Evolutionary conservation across 37 sponge, comb jelly and placozoan genomes (phyloP).

Genomic region (Diacarnus erythraeanus): DNA sequence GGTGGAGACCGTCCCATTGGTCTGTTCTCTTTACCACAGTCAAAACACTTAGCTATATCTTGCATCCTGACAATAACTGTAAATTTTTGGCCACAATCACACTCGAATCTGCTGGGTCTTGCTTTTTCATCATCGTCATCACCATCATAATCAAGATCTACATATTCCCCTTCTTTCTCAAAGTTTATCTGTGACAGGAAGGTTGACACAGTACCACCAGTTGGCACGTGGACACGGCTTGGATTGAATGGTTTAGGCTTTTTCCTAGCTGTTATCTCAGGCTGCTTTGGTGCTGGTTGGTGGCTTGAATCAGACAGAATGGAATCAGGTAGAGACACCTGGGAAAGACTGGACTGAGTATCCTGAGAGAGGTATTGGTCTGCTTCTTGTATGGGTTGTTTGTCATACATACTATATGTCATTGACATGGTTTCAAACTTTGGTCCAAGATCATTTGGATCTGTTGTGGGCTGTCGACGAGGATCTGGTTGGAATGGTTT

Average conservation of each 20-base stretch:
- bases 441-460: too few relatives aligned
- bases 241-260: constrained; percentile 2
- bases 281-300: background rate
- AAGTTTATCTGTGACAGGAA: background rate
- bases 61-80: background rate
- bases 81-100: background rate
- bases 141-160: background rate
- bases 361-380: too few relatives aligned
- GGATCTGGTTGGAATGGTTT: background rate
- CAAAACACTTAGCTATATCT: background rate
- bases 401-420: too few relatives aligned
- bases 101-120: constrained; percentile 3
- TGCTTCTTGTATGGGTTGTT: too few relatives aligned
- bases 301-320: too few relatives aligned
- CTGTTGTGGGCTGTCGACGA: background rate
- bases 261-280: too few relatives aligned
- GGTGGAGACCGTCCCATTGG: background rate
- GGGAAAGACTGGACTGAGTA: too few relatives aligned
- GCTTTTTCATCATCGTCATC: background rate
- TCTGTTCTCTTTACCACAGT: background rate
- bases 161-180: background rate
- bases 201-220: constrained; percentile 5
- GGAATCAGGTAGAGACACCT: background rate
- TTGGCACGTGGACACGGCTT: background rate
- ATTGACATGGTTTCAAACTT: too few relatives aligned